Evolutionary conservation across 2,797 vertebrate species (phyloP).

Genomic region (Benthosema pterotum): DNA sequence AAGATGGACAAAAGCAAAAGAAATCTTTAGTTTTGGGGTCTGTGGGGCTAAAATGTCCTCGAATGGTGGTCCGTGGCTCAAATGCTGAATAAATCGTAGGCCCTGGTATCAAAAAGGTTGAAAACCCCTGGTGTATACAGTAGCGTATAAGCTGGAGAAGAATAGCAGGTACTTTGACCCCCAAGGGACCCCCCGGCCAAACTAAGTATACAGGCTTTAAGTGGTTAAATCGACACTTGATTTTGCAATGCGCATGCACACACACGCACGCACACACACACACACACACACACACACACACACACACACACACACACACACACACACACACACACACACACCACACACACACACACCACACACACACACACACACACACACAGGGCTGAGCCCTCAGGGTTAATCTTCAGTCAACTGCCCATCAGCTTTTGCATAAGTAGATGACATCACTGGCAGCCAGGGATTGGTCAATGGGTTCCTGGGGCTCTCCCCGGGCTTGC

Average conservation of each 20-base stretch:
- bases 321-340: slow-evolving; percentile 13
- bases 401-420: slow-evolving; percentile 66
- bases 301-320: slow-evolving; percentile 13
- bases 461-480: slow-evolving; percentile 58
- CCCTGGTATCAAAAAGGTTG: too few relatives aligned
- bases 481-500: slow-evolving; percentile 16
- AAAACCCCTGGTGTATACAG: too few relatives aligned
- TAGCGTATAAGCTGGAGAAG: too few relatives aligned
- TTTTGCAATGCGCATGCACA: slow-evolving; percentile 61
- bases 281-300: slow-evolving; percentile 1
- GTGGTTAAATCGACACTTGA: slow-evolving; percentile 48
- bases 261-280: slow-evolving; percentile 17
- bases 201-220: too few relatives aligned
- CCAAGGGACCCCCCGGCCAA: slow-evolving; percentile 31
- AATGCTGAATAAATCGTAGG: too few relatives aligned
- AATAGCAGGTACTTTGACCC: slow-evolving; percentile 40
- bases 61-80: too few relatives aligned
- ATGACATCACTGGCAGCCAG: slow-evolving; percentile 72
- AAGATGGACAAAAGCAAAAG: too few relatives aligned
- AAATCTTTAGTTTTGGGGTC: too few relatives aligned
- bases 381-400: slow-evolving; percentile 63
- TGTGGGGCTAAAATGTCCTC: too few relatives aligned
- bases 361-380: slow-evolving; percentile 26
- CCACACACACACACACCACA: slow-evolving; percentile 23
- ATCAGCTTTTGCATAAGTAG: slow-evolving; percentile 74